Evolutionary conservation across 1,140 invertebrate genomes (phyloP).

Genomic region (Acyrthosiphon pisum): DNA sequence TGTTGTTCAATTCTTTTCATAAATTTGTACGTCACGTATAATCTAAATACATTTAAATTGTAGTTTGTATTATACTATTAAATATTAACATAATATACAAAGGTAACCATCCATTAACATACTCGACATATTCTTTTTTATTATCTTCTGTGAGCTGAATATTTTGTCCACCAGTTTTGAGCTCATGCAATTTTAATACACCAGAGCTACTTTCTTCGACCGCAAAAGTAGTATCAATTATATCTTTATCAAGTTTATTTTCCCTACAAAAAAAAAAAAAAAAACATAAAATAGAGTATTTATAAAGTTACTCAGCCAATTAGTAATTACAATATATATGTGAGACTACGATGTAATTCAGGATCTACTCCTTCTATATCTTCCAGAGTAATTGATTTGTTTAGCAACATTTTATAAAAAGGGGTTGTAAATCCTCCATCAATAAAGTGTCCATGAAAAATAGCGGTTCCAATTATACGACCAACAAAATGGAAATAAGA

Average conservation of each 20-base stretch:
- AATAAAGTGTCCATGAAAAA: slow-evolving; percentile 96
- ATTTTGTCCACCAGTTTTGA: slow-evolving; percentile 82
- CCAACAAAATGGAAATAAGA: slow-evolving; percentile 99
- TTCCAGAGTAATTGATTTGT: slow-evolving; percentile 89
- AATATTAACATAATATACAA: neutral
- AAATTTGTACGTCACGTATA: slow-evolving; percentile 96
- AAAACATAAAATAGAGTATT: neutral
- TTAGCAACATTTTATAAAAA: slow-evolving; percentile 96
- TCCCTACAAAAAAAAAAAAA: slow-evolving; percentile 72
- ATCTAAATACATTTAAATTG: slow-evolving; percentile 65
- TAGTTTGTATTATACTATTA: neutral
- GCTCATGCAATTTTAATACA: slow-evolving; percentile 84
- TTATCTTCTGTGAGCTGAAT: slow-evolving; percentile 79
- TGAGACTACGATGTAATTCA: slow-evolving; percentile 89
- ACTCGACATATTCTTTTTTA: slow-evolving; percentile 67
- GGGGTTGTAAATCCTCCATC: slow-evolving; percentile 96
- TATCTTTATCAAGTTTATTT: slow-evolving; percentile 85
- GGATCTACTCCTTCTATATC: slow-evolving; percentile 98
- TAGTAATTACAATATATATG: slow-evolving; percentile 91
- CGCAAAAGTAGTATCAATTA: slow-evolving; percentile 92
- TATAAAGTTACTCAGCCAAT: neutral
- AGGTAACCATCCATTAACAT: slow-evolving; percentile 58
- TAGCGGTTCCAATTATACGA: slow-evolving; percentile 90
- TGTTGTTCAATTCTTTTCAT: slow-evolving; percentile 97
- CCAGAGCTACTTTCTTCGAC: slow-evolving; percentile 97